Evolutionary conservation across 2,113 vertebrate genomes (phyloP), one percentile per base, ranked within the genome.

Genomic region (Gobius niger): DNA sequence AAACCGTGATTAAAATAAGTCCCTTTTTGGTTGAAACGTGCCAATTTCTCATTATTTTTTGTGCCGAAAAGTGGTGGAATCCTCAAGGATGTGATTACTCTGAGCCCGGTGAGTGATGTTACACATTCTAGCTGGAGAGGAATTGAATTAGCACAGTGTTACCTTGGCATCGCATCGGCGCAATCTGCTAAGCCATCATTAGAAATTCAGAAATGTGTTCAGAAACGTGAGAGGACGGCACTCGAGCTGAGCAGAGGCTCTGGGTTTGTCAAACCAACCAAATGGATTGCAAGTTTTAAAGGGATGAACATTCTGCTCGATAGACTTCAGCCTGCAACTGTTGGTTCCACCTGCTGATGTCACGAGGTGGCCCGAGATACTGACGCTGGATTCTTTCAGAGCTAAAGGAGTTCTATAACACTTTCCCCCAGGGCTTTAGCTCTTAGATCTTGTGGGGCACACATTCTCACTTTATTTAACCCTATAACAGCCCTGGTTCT

Each of bases 201-300:
- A 34, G 13, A 63, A 19, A 74, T 77, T 14, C n/a, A 51, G 13
- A 63, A 75, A 80, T 47, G 47, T 67, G 73, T 69, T 47, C 64
- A 71, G 67, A 75, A 75, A 78, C 75, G 72, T 79, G 77, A 70
- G 6, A 1, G 41, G 16, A 7, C 3, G 0, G 16, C 2, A 54
- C 67, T 69, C 1, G 0, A 47, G 51, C 40, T 40, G 24, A 50
- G 7, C 15, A 41, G 53, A 41, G 54, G 59, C 34, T 44, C 15
- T 16, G 12, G 11, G 13, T 44, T 24, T 56, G 13, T 19, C 12
- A 4, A 65, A 73, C 67, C 46, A 72, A 19, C 51, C 7, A 50
- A 66, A 75, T 64, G 44, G 6, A 76, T 72, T 63, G 59, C 64
- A 74, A 7, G 44, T 40, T 46, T 13, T 60, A 66, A 42, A 66